A percentile compares a stretch with the other conserved stretches of the same genome.
Conservation (phyloP, 2,797 vertebrate genomes). For the Chelidonichthys spinosus region DNA sequence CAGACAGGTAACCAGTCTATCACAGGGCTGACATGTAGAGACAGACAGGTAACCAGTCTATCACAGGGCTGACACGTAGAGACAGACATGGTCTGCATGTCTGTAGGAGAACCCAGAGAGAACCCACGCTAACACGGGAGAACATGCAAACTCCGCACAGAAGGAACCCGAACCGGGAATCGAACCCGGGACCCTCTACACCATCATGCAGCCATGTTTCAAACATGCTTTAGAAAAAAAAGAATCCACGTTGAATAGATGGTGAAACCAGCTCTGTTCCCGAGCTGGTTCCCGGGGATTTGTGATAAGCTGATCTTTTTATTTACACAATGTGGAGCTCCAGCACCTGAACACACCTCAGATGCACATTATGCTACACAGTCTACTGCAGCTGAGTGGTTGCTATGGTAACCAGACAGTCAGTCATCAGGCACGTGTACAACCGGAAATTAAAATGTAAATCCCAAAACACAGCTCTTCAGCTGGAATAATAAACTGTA, state of each 20-base stretch:
- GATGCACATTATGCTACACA: constrained; percentile 6
- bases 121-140: too few species aligned
- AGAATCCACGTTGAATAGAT: not conserved
- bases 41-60: too few species aligned
- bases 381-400: constrained; percentile 27
- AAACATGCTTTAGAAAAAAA: not conserved
- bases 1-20: too few species aligned
- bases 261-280: not conserved
- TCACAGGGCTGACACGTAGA: too few species aligned
- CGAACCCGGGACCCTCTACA: too few species aligned
- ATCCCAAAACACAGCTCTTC: constrained; percentile 29
- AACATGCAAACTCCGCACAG: too few species aligned
- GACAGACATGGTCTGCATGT: too few species aligned
- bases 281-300: not conserved
- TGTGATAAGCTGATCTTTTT: not conserved
- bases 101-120: too few species aligned
- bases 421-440: not conserved
- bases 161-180: too few species aligned
- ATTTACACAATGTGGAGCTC: not conserved
- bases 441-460: constrained; percentile 47
- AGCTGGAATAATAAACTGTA: not conserved
- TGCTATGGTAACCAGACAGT: constrained; percentile 34
- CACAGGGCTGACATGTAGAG: too few species aligned
- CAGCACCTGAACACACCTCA: constrained; percentile 37
- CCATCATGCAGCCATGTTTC: not conserved